Percentiles rank a stretch among this genome's conserved stretches.
Conservation (phyloP, 2,113 vertebrate genomes). For the Naja naja region DNA sequence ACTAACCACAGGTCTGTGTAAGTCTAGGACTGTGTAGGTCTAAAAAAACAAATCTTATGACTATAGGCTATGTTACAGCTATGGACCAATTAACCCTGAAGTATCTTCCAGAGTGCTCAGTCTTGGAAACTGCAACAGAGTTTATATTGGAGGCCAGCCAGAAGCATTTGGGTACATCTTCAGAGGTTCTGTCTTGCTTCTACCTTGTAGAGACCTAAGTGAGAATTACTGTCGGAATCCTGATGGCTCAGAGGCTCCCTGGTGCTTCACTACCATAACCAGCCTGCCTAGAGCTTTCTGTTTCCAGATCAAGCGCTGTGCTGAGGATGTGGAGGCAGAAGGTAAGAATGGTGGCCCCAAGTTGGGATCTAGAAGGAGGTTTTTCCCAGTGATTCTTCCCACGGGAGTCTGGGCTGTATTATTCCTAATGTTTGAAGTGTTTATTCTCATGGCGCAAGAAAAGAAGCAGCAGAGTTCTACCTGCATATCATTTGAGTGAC, state of each 20-base stretch:
- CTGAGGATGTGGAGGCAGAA: slow-evolving; percentile 79
- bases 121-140: neutral
- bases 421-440: neutral
- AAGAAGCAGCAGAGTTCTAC: neutral
- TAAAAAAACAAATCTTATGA: neutral
- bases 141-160: neutral
- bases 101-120: neutral
- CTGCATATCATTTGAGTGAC: neutral
- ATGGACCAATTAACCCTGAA: neutral
- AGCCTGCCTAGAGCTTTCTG: slow-evolving; percentile 85
- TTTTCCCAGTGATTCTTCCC: neutral
- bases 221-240: slow-evolving; percentile 98
- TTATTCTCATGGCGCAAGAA: neutral
- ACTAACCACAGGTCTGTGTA: neutral
- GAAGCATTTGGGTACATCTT: neutral
- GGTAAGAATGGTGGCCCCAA: slow-evolving; percentile 69
- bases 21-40: neutral
- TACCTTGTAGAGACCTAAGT: slow-evolving; percentile 79
- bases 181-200: fast-evolving
- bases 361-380: fast-evolving
- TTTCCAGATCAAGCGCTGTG: slow-evolving; percentile 92
- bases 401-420: neutral
- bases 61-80: no score
- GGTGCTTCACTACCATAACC: slow-evolving; percentile 87
- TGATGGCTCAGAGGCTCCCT: slow-evolving; percentile 91